A percentile compares a stretch with the other conserved stretches of the same genome.
phyloP scores from a whole-genome alignment of 2,113 vertebrate species.

The Sebastes fasciatus region DNA sequence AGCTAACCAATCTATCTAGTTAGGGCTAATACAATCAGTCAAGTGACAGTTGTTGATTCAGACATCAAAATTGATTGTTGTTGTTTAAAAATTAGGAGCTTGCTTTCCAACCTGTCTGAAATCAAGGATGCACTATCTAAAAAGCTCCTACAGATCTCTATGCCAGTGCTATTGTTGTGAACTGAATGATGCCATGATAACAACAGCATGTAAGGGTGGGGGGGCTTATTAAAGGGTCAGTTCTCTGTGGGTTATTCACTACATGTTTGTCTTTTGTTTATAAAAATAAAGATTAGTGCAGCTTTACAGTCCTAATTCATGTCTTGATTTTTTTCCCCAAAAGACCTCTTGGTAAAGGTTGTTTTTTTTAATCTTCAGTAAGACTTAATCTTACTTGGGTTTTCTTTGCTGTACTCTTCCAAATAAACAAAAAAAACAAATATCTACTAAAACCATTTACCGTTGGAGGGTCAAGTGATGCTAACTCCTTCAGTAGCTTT shows the following conservation, averaged over 20 bases:
- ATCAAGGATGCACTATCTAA: not conserved
- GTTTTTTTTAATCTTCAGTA: not conserved
- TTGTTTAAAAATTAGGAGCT: not conserved
- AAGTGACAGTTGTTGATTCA: not conserved
- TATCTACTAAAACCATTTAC: not conserved
- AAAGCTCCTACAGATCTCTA: not conserved
- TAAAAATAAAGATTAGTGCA: not conserved
- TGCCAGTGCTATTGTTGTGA: not conserved
- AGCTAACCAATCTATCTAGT: not conserved
- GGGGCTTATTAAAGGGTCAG: not conserved
- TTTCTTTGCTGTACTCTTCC: not conserved
- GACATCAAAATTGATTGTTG: not conserved
- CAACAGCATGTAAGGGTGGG: not conserved
- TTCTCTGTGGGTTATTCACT: not conserved
- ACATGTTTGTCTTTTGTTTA: not conserved
- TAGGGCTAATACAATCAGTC: not conserved
- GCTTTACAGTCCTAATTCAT: no score
- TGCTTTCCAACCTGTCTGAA: not conserved
- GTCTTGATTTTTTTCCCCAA: not conserved
- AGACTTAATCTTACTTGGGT: not conserved
- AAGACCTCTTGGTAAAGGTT: not conserved
- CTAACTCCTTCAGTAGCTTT: not conserved
- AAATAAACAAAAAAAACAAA: not conserved
- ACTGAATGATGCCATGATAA: not conserved
- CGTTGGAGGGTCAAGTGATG: constrained; percentile 47